Base-by-base conservation (phyloP, 2,888 invertebrate species). In the Dimorphilus gyrociliatus region DNA sequence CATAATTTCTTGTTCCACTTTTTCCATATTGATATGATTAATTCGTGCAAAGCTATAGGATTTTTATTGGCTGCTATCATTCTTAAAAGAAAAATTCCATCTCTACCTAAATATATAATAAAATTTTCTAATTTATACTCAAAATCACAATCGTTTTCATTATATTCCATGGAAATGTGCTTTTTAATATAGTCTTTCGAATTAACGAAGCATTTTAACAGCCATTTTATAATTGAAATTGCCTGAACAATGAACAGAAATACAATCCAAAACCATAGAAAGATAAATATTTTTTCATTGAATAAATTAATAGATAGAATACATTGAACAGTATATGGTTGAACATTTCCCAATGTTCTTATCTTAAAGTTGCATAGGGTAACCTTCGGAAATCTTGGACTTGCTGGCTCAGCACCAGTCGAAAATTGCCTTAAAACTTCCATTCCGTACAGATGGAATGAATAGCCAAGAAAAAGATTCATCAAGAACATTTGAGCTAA, bases 181-280 rank as follows among this genome's bases (percentile, higher is more conserved):
- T n/a, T n/a, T n/a, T n/a, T n/a, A n/a, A n/a, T n/a, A n/a, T n/a
- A n/a, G n/a, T n/a, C n/a, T n/a, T n/a, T n/a, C n/a, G n/a, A n/a
- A n/a, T n/a, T n/a, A n/a, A n/a, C n/a, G n/a, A n/a, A n/a, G n/a
- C n/a, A n/a, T n/a, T n/a, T n/a, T n/a, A n/a, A n/a, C 32, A 53
- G 41, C 65, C 65, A 65, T 37, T 56, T 51, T 33, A 63, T 38
- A 30, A 64, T 52, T 40, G 53, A 59, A 38, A 50, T 46, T 19
- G 55, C 42, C 37, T 62, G 63, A 35, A 57, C 46, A 17, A 56
- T 41, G 25, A 54, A 51, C 13, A 65, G 61, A 19, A 63, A 50
- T 19, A 65, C 50, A 27, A 64, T 48, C 65, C 65, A 66, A 49
- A 63, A 65, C 65, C 65, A 65, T 24, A 65, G 48, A 50, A 65